Evolutionary conservation across 2,888 invertebrate genomes (phyloP).

Genomic region (Hofmannophila pseudospretella): DNA sequence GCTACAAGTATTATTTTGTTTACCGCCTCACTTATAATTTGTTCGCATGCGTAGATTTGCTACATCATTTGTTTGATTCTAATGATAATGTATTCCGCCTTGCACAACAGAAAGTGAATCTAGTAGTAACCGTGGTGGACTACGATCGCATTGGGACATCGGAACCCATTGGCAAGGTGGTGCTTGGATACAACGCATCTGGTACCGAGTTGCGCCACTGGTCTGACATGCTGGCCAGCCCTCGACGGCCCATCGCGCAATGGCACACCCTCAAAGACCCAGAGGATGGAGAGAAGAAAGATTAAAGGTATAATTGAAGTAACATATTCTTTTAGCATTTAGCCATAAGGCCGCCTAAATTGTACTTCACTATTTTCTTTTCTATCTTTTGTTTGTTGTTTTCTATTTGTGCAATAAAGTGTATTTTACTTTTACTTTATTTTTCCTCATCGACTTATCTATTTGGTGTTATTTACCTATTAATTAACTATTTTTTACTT

Average conservation of each 20-base stretch:
- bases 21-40: not conserved
- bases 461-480: too few relatives aligned
- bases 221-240: slow-evolving; percentile 99
- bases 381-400: too few relatives aligned
- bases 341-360: too few relatives aligned
- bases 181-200: slow-evolving; percentile 97
- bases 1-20: too few relatives aligned
- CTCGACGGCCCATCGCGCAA: slow-evolving; percentile 98
- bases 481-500: too few relatives aligned
- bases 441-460: too few relatives aligned
- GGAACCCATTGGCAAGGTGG: slow-evolving; percentile 98
- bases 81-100: slow-evolving; percentile 20
- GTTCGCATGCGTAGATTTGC: slow-evolving; percentile 1
- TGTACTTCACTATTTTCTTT: too few relatives aligned
- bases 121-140: slow-evolving; percentile 99
- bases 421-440: too few relatives aligned
- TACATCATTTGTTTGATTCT: too few relatives aligned
- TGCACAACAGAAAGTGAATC: slow-evolving; percentile 94
- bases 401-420: too few relatives aligned
- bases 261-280: slow-evolving; percentile 99
- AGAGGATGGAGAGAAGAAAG: slow-evolving; percentile 94
- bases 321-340: not conserved
- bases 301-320: slow-evolving; percentile 62
- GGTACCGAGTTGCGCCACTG: slow-evolving; percentile 99
- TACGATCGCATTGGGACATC: slow-evolving; percentile 99